phyloP scores from a whole-genome alignment of 1,140 invertebrate species.

The Drosophila eugracilis region DNA sequence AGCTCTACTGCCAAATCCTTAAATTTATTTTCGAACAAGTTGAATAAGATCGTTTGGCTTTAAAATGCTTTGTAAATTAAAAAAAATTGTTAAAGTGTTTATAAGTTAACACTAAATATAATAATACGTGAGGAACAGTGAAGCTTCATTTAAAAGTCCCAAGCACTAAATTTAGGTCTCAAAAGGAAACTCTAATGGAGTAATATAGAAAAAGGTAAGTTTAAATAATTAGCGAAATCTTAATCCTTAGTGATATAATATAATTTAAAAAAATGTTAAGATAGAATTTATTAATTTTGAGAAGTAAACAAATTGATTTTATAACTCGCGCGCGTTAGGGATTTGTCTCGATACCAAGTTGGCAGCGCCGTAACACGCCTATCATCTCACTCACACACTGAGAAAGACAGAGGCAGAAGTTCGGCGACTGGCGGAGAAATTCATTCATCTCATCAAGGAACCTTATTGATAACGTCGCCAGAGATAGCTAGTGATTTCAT shows the following conservation, averaged over 20 bases:
- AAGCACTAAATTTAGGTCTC: too few species aligned
- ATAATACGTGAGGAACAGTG: background rate
- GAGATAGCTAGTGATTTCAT: conserved; percentile 72
- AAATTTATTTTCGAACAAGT: background rate
- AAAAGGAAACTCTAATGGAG: background rate
- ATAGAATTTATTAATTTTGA: background rate
- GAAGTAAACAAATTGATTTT: conserved; percentile 11
- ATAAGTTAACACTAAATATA: background rate
- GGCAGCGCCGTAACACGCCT: conserved; percentile 68
- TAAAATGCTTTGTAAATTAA: background rate
- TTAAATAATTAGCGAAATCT: background rate
- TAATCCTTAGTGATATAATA: too few species aligned
- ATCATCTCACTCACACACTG: conserved; percentile 82
- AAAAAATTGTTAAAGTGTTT: conserved; percentile 1
- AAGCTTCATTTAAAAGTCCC: background rate
- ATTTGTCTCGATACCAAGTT: conserved; percentile 28
- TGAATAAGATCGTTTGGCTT: background rate
- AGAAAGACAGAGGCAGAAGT: conserved; percentile 68
- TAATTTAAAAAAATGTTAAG: too few species aligned
- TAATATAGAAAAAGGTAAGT: conserved; percentile 26
- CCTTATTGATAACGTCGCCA: conserved; percentile 70
- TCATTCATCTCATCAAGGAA: conserved; percentile 63
- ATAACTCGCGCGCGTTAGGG: conserved; percentile 19
- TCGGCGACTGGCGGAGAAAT: conserved; percentile 63
- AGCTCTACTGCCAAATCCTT: conserved; percentile 24